Evolutionary conservation across 2,888 invertebrate species (phyloP), one percentile per base, ranked within the genome.

Genomic region (Phrixothrix hirtus): DNA sequence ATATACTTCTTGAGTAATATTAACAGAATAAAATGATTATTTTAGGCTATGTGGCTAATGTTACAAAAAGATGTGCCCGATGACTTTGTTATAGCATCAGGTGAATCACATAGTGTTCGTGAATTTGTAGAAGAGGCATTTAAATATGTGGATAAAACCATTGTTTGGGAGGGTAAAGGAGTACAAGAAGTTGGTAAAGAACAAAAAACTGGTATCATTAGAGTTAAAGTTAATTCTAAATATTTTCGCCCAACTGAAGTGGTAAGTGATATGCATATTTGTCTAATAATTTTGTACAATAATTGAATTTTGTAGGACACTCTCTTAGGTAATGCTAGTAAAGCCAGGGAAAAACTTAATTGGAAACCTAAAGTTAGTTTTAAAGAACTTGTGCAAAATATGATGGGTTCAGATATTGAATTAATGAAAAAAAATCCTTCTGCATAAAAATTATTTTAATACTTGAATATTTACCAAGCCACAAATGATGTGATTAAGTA

Each of bases 221-320:
- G 97, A 17, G 89, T 99, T 12, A 86, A 83, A 69, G 86, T 99
- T 32, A 96, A 97, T 79, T 85, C 92, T 0, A 95, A 92, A 76
- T 97, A 89, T 81, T 98, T 96, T 76, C 83, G 99, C 55, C 98
- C 98, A 5, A 95, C 98, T 0, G 98, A 99, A 88, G 98, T 99
- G 68, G 95, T 89, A 73, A 82, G 87, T 80, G 31, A 27, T 17
- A 12, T 7, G 12, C 9, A 30, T 2, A 41, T 26, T 39, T 39
- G n/a, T 1, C 11, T 14, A 5, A 5, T 13, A 17, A 12, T 30
- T 31, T 30, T 17, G 3, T 15, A 27, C 1, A 2, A 21, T 31
- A 21, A 25, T 14, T 21, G 1, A 17, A 25, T 37, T 52, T 71
- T 67, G 50, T 55, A 89, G 90, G 95, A 96, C 71, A 80, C 92